Base-by-base conservation (phyloP, 2,113 vertebrate species). In the Hiodon tergisus region DNA sequence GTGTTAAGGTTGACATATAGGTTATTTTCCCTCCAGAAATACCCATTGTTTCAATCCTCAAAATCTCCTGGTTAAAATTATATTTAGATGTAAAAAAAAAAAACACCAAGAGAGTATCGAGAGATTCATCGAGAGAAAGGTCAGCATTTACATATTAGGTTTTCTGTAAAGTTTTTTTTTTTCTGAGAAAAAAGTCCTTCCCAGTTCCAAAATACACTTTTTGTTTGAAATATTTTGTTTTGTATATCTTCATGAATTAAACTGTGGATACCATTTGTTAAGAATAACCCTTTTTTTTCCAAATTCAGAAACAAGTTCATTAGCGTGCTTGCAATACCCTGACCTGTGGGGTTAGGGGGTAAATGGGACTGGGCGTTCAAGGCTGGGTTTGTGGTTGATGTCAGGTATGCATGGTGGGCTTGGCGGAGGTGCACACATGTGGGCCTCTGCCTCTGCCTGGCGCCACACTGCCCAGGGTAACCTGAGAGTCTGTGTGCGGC, bases 391-490 rank as follows among this genome's bases (percentile, higher is more conserved):
- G 75, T 80, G 0, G 10, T 83, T 83, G 70, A 59, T 78, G 81
- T 82, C 89, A 91, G 89, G 89, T 92, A 89, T 0, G 81, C 81
- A 78, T 78, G 79, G 67, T 79, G 77, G 82, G 77, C 75, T 17
- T 69, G 65, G 86, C 85, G 87, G 83, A 85, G 88, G 85, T 85
- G 82, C 85, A 85, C 88, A 89, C 85, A 86, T 87, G 62, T 54
- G 85, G 87, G 88, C 86, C 83, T 85, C 86, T 86, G 90, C 86
- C 86, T 85, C 75, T 79, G 84, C 81, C 89, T 91, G 93, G 93
- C 91, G 91, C 91, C 93, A 87, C 85, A 87, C 86, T 89, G 91
- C 90, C 90, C 87, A 85, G 85, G 85, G 92, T 89, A 92, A 93
- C 89, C 87, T 85, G 90, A 93, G 90, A 85, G 84, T 84, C 85